Evolutionary conservation across 1,140 invertebrate species (phyloP).

Genomic region (Oppia nitens): DNA sequence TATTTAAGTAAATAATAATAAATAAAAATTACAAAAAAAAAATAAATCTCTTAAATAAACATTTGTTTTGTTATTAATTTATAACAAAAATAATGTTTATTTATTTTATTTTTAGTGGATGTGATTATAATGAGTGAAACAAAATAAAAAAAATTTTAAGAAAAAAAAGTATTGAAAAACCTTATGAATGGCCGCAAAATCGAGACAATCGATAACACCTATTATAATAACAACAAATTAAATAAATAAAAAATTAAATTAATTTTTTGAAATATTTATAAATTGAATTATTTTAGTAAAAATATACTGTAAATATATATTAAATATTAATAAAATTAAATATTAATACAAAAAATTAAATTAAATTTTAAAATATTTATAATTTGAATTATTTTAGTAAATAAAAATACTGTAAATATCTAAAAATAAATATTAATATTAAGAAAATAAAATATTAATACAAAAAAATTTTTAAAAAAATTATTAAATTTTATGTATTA

Average conservation of each 20-base stretch:
- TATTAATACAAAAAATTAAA: no score
- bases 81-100: neutral
- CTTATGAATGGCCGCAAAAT: slow-evolving; percentile 58
- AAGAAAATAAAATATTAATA: no score
- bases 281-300: no score
- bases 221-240: no score
- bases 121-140: neutral
- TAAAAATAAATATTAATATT: neutral
- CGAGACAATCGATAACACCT: slow-evolving; percentile 53
- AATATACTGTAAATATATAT: no score
- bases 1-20: neutral
- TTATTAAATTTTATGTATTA: slow-evolving; percentile 9
- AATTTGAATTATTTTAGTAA: neutral
- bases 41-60: neutral
- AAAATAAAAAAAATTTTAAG: neutral
- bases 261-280: no score
- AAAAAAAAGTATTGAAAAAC: neutral
- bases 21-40: neutral
- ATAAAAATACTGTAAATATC: neutral
- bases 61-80: neutral
- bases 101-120: neutral
- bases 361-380: no score
- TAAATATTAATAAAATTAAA: no score
- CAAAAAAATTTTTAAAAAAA: neutral
- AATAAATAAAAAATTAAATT: no score